phyloP scores from a whole-genome alignment of 2,797 vertebrate species.

The Orientallactaga sibirica region DNA sequence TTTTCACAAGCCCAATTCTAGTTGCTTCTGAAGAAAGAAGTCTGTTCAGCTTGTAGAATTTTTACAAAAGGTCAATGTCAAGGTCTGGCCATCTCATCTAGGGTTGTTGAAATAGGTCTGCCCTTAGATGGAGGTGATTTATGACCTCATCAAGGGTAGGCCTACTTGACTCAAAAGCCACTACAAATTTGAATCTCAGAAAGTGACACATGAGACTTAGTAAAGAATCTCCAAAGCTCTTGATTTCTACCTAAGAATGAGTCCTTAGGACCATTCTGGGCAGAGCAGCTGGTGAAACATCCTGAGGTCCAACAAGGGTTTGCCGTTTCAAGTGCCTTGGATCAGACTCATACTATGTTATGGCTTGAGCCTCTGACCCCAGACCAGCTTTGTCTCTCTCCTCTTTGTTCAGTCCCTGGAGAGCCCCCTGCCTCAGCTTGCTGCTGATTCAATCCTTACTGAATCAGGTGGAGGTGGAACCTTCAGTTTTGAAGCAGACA shows the following conservation, averaged over 20 bases:
- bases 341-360: background rate
- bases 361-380: background rate
- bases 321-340: background rate
- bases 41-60: background rate
- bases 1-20: background rate
- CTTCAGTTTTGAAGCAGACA: constrained; percentile 29
- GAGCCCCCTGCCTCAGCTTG: background rate
- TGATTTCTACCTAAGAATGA: constrained; percentile 36
- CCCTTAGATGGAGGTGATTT: background rate
- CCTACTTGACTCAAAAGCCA: constrained; percentile 11
- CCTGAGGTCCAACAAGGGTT: background rate
- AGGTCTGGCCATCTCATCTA: background rate
- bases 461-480: constrained; percentile 30
- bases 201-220: background rate
- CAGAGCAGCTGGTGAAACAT: background rate
- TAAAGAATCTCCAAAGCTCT: background rate
- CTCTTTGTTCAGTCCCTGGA: background rate
- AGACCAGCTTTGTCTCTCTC: background rate
- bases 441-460: constrained; percentile 19
- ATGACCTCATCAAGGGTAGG: background rate
- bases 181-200: constrained; percentile 32
- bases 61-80: background rate
- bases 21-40: constrained; percentile 40
- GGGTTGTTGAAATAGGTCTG: background rate
- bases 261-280: background rate